These are phyloP conservation scores for Gorsachius goisagi DNA, from an alignment of 2,113 vertebrate species.

Conservation along the genomic window DNA sequence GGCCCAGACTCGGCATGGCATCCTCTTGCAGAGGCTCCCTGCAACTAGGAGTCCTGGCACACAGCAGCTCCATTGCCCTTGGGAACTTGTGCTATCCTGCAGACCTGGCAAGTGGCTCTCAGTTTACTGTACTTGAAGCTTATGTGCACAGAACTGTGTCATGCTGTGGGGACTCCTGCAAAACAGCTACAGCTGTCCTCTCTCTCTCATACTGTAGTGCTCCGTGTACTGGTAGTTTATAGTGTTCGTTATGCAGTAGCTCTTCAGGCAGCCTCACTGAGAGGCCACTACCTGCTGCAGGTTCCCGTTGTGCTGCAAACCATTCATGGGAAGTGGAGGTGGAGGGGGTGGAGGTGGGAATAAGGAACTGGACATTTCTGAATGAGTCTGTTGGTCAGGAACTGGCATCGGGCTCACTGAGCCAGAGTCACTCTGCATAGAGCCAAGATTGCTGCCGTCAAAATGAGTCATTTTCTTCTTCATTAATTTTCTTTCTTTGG, in stretches of 20 bases:
- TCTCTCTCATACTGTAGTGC: neutral
- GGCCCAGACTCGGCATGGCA: neutral
- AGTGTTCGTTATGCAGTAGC: neutral
- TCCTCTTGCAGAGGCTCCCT: neutral
- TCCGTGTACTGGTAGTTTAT: neutral
- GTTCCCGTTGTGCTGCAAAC: slow-evolving; percentile 81
- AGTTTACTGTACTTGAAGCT: neutral
- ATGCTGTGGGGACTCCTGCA: neutral
- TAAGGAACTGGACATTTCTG: slow-evolving; percentile 61
- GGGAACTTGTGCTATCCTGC: neutral
- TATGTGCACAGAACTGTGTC: neutral
- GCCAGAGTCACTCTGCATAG: slow-evolving; percentile 90
- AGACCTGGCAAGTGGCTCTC: neutral
- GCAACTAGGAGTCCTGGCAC: neutral
- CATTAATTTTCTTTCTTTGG: slow-evolving; percentile 90
- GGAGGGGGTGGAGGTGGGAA: slow-evolving; percentile 74
- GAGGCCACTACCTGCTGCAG: slow-evolving; percentile 86
- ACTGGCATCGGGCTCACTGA: slow-evolving; percentile 86
- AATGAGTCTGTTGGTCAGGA: slow-evolving; percentile 73
- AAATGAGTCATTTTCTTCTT: slow-evolving; percentile 94
- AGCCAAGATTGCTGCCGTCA: slow-evolving; percentile 79
- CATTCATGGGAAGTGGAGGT: slow-evolving; percentile 65
- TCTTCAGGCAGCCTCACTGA: slow-evolving; percentile 18
- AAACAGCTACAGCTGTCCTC: neutral
- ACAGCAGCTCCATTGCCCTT: neutral